phyloP scores from a whole-genome alignment of 2,888 invertebrate species.

The Hirtodrosophila alboralis region DNA sequence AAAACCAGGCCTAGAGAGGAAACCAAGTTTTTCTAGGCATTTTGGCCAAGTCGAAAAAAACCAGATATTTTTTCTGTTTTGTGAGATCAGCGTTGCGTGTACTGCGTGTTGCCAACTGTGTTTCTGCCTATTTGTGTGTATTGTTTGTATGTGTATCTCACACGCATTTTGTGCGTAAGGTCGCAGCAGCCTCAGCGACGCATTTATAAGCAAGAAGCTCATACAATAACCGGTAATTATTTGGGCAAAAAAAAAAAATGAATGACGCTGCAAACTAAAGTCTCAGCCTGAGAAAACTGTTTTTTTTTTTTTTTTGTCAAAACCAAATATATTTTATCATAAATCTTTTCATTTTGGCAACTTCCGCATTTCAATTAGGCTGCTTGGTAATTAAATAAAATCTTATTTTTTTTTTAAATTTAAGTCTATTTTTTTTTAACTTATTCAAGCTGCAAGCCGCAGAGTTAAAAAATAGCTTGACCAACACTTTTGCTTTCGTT shows the following conservation, averaged over 20 bases:
- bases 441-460: slow-evolving; percentile 63
- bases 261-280: slow-evolving; percentile 68
- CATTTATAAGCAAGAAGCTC: slow-evolving; percentile 64
- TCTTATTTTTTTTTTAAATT: slow-evolving; percentile 18
- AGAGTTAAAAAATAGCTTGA: slow-evolving; percentile 26
- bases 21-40: slow-evolving; percentile 38
- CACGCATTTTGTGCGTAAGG: slow-evolving; percentile 76
- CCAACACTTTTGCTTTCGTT: slow-evolving; percentile 54
- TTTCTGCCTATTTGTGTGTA: slow-evolving; percentile 1
- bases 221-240: slow-evolving; percentile 62
- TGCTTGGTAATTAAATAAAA: slow-evolving; percentile 34
- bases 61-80: slow-evolving; percentile 59
- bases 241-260: slow-evolving; percentile 45
- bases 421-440: slow-evolving; percentile 19
- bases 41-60: slow-evolving; percentile 35
- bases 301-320: too few relatives aligned
- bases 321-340: slow-evolving; percentile 46
- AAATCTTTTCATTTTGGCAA: slow-evolving; percentile 66
- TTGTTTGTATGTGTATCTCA: slow-evolving; percentile 47
- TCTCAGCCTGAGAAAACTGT: slow-evolving; percentile 60
- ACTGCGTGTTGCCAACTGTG: slow-evolving; percentile 56
- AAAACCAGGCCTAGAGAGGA: slow-evolving; percentile 43
- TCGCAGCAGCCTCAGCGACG: slow-evolving; percentile 63
- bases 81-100: slow-evolving; percentile 76
- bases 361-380: slow-evolving; percentile 69